These are phyloP conservation scores for Phaethornis superciliosus DNA, from an alignment of 2,113 vertebrate species.

Conservation along the genomic window DNA sequence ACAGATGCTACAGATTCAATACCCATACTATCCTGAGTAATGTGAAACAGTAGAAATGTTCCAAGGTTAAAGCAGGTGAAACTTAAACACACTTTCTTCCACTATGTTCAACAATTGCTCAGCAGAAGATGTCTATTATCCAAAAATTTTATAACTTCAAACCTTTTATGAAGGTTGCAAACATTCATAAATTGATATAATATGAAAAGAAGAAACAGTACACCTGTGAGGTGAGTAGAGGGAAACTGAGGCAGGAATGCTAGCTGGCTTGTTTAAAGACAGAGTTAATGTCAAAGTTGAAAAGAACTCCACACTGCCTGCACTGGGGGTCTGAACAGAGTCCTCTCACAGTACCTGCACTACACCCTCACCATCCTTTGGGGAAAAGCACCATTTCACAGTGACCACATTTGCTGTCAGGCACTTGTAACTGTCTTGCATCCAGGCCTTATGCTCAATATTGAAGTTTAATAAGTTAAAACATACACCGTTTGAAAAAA, in stretches of 20 bases:
- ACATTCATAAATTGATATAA: background rate
- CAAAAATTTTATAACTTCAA: background rate
- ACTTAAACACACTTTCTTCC: background rate
- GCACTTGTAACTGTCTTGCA: background rate
- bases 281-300: background rate
- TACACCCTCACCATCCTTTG: background rate
- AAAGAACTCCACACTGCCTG: background rate
- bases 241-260: background rate
- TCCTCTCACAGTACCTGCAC: background rate
- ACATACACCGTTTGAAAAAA: background rate
- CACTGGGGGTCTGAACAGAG: background rate
- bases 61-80: background rate
- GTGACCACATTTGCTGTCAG: background rate
- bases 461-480: background rate
- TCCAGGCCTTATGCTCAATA: background rate
- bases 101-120: background rate
- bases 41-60: background rate
- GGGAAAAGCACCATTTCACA: background rate
- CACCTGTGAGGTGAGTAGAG: background rate
- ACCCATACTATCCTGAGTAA: background rate
- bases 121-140: background rate
- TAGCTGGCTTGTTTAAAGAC: background rate
- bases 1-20: background rate
- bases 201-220: background rate
- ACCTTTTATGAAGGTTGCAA: too few species aligned